Evolutionary conservation across 2,113 vertebrate species (phyloP).

Genomic region (Nematolebias whitei): DNA sequence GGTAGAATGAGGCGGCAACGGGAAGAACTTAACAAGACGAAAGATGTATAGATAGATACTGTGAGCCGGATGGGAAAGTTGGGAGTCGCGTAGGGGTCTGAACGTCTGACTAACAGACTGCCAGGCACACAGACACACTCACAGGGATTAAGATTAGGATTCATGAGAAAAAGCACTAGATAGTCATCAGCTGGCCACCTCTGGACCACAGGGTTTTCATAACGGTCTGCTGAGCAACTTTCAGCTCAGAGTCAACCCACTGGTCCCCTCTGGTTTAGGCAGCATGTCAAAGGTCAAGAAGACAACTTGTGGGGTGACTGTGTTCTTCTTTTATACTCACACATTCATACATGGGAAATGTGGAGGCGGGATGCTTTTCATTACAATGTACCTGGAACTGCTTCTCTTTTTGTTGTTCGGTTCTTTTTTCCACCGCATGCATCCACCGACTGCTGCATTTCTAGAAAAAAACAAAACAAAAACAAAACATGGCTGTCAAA

Average conservation of each 20-base stretch:
- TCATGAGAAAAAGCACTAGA: conserved; percentile 52
- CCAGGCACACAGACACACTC: conserved; percentile 5
- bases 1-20: conserved; percentile 3
- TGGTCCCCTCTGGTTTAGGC: background rate
- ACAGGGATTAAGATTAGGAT: conserved; percentile 31
- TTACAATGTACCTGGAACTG: conserved; percentile 28
- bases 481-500: conserved; percentile 53
- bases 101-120: background rate
- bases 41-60: conserved; percentile 14
- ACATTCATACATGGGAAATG: conserved; percentile 1
- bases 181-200: conserved; percentile 47
- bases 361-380: conserved; percentile 29
- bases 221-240: conserved; percentile 9
- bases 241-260: background rate
- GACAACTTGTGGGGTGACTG: background rate
- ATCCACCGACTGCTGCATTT: conserved; percentile 32
- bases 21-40: background rate
- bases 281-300: background rate
- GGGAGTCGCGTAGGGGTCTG: conserved; percentile 10
- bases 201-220: conserved; percentile 24
- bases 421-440: conserved; percentile 20
- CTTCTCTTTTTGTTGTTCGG: conserved; percentile 6
- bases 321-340: background rate
- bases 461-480: background rate
- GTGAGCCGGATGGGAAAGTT: conserved; percentile 1